Base-by-base conservation (phyloP, 1,140 invertebrate genomes). In the Drosophila pruinosa region DNA sequence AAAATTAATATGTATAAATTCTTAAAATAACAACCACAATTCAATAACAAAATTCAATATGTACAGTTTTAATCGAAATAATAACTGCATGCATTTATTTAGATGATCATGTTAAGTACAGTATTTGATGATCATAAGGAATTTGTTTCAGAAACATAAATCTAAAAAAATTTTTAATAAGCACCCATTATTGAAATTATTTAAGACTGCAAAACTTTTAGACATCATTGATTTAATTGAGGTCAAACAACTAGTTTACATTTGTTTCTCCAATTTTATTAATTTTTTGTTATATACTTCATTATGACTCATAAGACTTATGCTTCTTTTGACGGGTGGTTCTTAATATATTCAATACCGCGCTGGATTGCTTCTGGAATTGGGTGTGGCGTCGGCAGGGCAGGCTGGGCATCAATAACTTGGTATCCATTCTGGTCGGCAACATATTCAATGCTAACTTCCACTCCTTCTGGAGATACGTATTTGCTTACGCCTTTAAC, bases 361-460 rank as follows among this genome's bases (percentile, higher is more conserved):
- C 92, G 92, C 58, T 92, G 92, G 68, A 95, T 95, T 54, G 92
- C 93, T 61, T 92, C 92, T 38, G 94, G 94, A 26, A 95, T 93
- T 65, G 94, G 94, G 36, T 94, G 94, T 34, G 94, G 92, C 4
- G 93, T 94, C 2, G 95, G 95, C n/a, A 95, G 90, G 91, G 94
- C 93, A 3, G 93, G 94, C 38, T 85, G 78, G 70, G 85, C 78
- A n/a, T 93, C 91, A 5, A 75, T 0, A 8, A 85, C 73, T 39
- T 94, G 94, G 94, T 96, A 97, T 39, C 97, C 97, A 67, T 94
- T 95, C 77, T 95, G 96, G 67, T 93, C 92, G 24, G 92, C 92
- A 0, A 91, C 81, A 68, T 93, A 94, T 8, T 34, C 0, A 4
- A 89, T 8, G 12, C 17, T 3, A 4, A 91, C 58, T 0, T n/a